Percentiles rank a stretch among this genome's conserved stretches.
Conservation (phyloP, 2,888 invertebrate genomes). For the Heteropelma amictum region DNA sequence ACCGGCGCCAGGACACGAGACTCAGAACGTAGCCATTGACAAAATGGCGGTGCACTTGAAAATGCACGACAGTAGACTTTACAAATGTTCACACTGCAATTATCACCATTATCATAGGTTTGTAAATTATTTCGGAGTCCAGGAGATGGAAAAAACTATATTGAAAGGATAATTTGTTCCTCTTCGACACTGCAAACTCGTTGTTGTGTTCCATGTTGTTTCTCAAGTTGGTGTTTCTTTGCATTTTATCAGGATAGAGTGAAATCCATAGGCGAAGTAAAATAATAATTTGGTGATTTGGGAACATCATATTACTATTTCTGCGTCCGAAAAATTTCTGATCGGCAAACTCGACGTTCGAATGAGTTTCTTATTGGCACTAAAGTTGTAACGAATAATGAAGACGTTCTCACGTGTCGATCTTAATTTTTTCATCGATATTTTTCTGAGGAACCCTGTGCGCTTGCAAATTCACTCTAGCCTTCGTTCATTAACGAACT, state of each 20-base stretch:
- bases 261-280: neutral
- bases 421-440: no score
- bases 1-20: conserved; percentile 79
- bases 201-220: conserved; percentile 13
- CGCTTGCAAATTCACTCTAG: no score
- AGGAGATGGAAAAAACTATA: neutral
- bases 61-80: conserved; percentile 86
- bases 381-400: no score
- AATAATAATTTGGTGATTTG: no score
- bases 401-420: no score
- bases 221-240: no score
- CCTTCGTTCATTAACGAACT: no score
- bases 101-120: conserved; percentile 82
- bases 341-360: no score
- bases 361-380: no score
- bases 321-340: no score
- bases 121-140: conserved; percentile 53
- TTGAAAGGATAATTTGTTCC: neutral
- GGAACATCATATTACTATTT: no score
- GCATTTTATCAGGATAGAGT: neutral
- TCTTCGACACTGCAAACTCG: conserved; percentile 47
- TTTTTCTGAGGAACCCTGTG: no score
- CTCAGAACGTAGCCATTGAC: conserved; percentile 79
- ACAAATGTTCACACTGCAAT: conserved; percentile 85
- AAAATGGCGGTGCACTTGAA: conserved; percentile 86